phyloP scores from a whole-genome alignment of 2,888 invertebrate species.

The Nephrotoma flavescens region DNA sequence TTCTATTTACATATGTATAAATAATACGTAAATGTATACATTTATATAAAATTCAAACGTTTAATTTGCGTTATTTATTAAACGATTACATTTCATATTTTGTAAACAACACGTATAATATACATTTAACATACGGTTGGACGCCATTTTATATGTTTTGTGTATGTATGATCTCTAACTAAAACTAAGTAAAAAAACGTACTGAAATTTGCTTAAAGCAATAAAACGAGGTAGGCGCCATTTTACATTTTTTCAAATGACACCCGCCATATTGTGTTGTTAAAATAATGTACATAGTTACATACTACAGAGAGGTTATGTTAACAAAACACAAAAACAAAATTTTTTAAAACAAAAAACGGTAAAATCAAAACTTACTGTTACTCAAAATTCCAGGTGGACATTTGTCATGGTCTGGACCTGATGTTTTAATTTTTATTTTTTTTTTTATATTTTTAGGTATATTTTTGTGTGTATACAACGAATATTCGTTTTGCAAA shows the following conservation, averaged over 20 bases:
- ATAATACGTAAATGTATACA: neutral
- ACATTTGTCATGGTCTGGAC: slow-evolving; percentile 34
- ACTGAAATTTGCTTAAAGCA: neutral
- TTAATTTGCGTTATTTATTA: neutral
- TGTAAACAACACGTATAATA: neutral
- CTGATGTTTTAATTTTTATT: slow-evolving; percentile 16
- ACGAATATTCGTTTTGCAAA: neutral
- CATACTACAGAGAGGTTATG: neutral
- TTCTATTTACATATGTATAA: neutral
- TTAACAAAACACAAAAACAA: neutral
- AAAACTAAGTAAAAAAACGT: neutral
- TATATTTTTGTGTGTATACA: slow-evolving; percentile 5
- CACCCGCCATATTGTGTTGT: neutral
- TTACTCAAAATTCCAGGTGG: slow-evolving; percentile 34
- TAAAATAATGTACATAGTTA: neutral
- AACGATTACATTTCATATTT: neutral
- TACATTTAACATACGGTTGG: neutral
- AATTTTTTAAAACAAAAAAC: neutral
- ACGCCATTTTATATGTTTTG: neutral
- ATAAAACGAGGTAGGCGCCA: neutral
- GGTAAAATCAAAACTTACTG: slow-evolving; percentile 1
- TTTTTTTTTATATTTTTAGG: neutral
- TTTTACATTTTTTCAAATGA: neutral
- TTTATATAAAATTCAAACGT: neutral
- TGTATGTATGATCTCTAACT: neutral